Base-by-base conservation (phyloP, 2,888 invertebrate species). In the Cantharis rufa region DNA sequence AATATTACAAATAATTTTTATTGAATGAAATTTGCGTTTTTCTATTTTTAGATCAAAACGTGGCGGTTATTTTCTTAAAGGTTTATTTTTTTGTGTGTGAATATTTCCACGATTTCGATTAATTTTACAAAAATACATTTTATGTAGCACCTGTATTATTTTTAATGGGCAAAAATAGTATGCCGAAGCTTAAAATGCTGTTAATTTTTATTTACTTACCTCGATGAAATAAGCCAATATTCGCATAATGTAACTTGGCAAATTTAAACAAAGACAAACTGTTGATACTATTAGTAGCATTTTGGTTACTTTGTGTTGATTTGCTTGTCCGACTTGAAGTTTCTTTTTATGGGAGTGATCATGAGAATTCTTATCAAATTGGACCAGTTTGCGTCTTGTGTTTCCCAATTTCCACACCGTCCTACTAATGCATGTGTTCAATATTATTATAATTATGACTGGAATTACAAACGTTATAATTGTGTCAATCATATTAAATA, bases 261-360 rank as follows among this genome's bases (percentile, higher is more conserved):
- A 86, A 87, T 96, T 96, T 71, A 96, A 90, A 66, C 92, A 89
- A 10, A 96, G 91, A 86, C 94, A 96, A 0, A 94, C 94, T 0
- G 93, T 92, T 1, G 96, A 96, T 0, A 96, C 95, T 72, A 95
- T 90, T 24, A 96, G 90, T 75, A 96, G 89, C 94, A 96, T 96
- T 84, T 94, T 93, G 61, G 95, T 96, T 79, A 96, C 91, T 84
- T 93, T 92, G 18, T 92, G 90, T 84, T 84, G 64, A 15, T 66
- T 75, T 16, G 72, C 84, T n/a, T 48, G 48, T n/a, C 7, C 48
- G 83, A 68, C 28, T 86, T 82, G 85, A 84, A 70, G 87, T 71
- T 70, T 72, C 9, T 69, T 72, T 9, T 27, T 48, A 3, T 69
- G 62, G 2, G 16, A 16, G 7, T 27, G 4, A 13, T 21, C 62